Evolutionary conservation across 2,888 invertebrate genomes (phyloP).

Genomic region (Macrostomum cliftonense): DNA sequence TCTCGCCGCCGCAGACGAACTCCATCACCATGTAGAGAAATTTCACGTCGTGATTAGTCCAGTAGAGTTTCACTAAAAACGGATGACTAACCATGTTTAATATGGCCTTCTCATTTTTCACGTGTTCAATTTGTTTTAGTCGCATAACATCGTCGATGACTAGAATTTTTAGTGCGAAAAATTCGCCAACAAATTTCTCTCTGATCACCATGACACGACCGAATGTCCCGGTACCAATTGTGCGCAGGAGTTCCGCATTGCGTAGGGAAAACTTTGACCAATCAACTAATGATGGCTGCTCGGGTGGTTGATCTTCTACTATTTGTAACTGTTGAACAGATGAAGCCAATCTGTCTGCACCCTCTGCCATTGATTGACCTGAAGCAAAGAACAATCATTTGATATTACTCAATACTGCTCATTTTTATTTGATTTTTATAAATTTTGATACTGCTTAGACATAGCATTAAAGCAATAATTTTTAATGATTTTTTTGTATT

Average conservation of each 20-base stretch:
- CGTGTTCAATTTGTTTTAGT: slow-evolving; percentile 71
- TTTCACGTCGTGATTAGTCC: slow-evolving; percentile 71
- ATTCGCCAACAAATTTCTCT: slow-evolving; percentile 41
- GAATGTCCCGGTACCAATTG: slow-evolving; percentile 65
- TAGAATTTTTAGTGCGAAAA: slow-evolving; percentile 72
- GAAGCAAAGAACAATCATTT: too few species aligned
- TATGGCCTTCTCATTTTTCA: slow-evolving; percentile 85
- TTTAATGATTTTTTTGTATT: too few species aligned
- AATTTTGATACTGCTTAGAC: too few species aligned
- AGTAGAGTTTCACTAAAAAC: slow-evolving; percentile 74
- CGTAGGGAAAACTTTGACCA: too few species aligned
- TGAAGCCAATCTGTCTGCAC: too few species aligned
- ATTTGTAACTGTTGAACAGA: too few species aligned
- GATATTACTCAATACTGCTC: too few species aligned
- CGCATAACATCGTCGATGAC: slow-evolving; percentile 79
- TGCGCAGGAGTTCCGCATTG: neutral
- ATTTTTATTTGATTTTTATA: too few species aligned
- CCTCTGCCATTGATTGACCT: too few species aligned
- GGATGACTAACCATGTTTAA: slow-evolving; percentile 62
- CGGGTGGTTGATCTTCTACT: too few species aligned
- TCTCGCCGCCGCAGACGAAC: slow-evolving; percentile 79
- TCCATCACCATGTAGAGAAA: slow-evolving; percentile 92
- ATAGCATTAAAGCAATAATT: too few species aligned
- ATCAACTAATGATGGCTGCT: too few species aligned
- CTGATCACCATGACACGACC: slow-evolving; percentile 76